phyloP scores from a whole-genome alignment of 2,888 invertebrate species.

The Lissocephala sabroskyi region DNA sequence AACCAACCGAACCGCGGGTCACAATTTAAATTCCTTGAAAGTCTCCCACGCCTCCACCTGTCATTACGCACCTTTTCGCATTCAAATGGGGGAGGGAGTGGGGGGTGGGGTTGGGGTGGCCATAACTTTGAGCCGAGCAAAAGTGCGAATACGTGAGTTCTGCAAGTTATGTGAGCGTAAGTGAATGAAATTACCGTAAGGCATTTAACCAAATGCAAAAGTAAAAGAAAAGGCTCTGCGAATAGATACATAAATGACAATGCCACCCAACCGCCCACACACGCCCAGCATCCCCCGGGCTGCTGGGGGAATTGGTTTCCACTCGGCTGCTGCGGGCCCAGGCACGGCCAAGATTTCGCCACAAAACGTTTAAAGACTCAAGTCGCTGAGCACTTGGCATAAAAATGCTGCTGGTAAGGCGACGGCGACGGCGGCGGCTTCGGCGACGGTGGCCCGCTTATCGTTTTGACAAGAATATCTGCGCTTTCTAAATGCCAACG shows the following conservation, averaged over 20 bases:
- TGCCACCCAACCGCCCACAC: slow-evolving; percentile 39
- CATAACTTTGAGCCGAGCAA: slow-evolving; percentile 43
- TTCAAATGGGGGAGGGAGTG: slow-evolving; percentile 7
- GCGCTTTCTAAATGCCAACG: slow-evolving; percentile 62
- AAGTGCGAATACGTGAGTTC: slow-evolving; percentile 68
- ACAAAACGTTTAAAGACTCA: slow-evolving; percentile 61
- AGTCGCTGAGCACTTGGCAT: slow-evolving; percentile 57
- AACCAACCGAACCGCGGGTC: neutral
- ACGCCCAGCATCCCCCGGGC: no score
- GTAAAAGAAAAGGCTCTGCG: slow-evolving; percentile 40
- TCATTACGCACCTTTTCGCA: slow-evolving; percentile 5
- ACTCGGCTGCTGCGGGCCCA: slow-evolving; percentile 2
- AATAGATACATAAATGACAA: slow-evolving; percentile 65
- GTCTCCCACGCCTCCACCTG: neutral
- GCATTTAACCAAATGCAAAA: slow-evolving; percentile 65
- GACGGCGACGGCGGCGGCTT: neutral
- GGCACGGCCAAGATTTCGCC: no score
- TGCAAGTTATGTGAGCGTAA: slow-evolving; percentile 68
- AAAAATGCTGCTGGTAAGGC: slow-evolving; percentile 45
- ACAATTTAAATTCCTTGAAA: neutral
- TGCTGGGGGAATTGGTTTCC: neutral
- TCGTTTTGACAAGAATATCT: slow-evolving; percentile 66
- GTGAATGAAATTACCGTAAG: slow-evolving; percentile 70
- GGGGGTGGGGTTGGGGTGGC: no score
- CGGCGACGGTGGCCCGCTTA: slow-evolving; percentile 47